Base-by-base conservation (phyloP, 2,113 vertebrate genomes). In the Archocentrus centrarchus region DNA sequence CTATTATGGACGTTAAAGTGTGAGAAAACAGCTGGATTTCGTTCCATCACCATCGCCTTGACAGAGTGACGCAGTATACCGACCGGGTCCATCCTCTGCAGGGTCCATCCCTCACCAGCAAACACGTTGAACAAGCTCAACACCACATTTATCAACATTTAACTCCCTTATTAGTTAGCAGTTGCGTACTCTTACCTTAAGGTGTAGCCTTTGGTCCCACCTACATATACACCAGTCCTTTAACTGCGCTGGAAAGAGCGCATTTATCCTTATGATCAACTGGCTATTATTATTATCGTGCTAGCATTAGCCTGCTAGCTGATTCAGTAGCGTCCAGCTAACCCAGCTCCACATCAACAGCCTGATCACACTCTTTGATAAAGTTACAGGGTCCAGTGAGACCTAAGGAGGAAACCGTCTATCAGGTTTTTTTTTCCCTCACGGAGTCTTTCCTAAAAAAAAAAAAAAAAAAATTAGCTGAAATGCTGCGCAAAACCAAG, bases 41-140 rank as follows among this genome's bases (percentile, higher is more conserved):
- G 30, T 27, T 20, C 7, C 50, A 77, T 37, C 44, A 79, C 35
- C 15, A 50, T 62, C 41, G 62, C 68, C 59, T 27, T 68, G 9
- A 62, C 79, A 60, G n/a, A 83, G 86, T 92, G 91, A 93, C 91
- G 87, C 90, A 93, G 89, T 87, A 87, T 83, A 82, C 83, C 86
- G 27, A 76, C 35, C 35, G 47, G 18, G 41, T 64, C 6, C 70
- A 39, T 75, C 79, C 66, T 20, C 18, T 53, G 66, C 44, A 41
- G 57, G 24, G 57, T 64, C 6, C 70, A 32, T 68, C 76, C 62
- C n/a, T 57, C 41, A 35, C n/a, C 57, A 14, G 81, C 22, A n/a
- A 37, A 39, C 79, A 83, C 50, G 82, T 85, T 59, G 32, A 6
- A 18, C 39, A 66, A 32, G 44, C 37, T 58, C 15, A 70, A 81